These are phyloP conservation scores for Streblospio benedicti DNA, from an alignment of 1,140 invertebrate species.

Conservation along the genomic window DNA sequence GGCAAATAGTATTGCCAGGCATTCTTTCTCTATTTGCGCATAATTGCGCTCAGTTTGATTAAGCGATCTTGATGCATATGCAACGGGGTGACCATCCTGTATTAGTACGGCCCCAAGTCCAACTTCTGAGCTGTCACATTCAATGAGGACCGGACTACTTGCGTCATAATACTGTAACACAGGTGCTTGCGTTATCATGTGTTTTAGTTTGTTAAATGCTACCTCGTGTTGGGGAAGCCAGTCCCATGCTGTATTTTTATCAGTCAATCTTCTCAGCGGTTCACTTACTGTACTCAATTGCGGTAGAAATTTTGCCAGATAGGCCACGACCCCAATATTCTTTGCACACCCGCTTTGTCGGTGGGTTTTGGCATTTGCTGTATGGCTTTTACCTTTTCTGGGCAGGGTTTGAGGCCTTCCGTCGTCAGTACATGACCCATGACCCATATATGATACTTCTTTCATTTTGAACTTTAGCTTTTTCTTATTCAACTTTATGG, in stretches of 20 bases:
- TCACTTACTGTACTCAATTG: conserved; percentile 22
- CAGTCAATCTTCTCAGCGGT: conserved; percentile 15
- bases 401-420: neutral
- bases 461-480: too few relatives aligned
- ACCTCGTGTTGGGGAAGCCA: neutral
- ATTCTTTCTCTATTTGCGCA: conserved; percentile 49
- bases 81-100: conserved; percentile 45
- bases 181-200: too few relatives aligned
- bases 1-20: conserved; percentile 48
- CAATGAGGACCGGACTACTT: too few relatives aligned
- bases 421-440: too few relatives aligned
- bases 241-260: neutral
- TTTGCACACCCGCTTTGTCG: conserved; percentile 18
- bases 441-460: too few relatives aligned
- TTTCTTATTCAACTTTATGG: too few relatives aligned
- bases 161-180: neutral
- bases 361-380: conserved; percentile 18
- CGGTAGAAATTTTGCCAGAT: conserved; percentile 19
- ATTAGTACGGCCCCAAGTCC: conserved; percentile 44
- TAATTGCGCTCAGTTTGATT: conserved; percentile 45
- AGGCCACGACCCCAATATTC: conserved; percentile 2
- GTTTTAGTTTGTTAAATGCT: neutral
- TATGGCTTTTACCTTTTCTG: conserved; percentile 29
- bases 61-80: conserved; percentile 45
- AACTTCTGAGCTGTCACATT: too few relatives aligned